Evolutionary conservation across 1,140 invertebrate species (phyloP), one percentile per base, ranked within the genome.

Genomic region (Teleopsis dalmanni): DNA sequence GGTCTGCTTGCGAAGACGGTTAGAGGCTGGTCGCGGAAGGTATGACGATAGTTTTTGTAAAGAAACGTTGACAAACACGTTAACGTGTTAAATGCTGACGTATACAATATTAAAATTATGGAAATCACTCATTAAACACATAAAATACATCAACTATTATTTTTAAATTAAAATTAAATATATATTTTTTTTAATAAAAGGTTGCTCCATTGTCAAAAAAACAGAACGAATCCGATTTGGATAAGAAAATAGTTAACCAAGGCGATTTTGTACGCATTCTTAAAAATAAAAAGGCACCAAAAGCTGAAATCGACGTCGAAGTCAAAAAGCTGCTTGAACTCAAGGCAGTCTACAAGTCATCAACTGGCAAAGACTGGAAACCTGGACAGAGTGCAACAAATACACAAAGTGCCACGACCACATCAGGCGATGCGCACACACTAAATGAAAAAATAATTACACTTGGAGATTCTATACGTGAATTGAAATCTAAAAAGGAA

Each of bases 391-490:
- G 18, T 31, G 18, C 19, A n/a, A 31, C 49, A 29, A 27, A 57
- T 23, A 21, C 53, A 19, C 26, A 52, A 31, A 46, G 50, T 21
- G 22, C 57, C 21, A n/a, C 36, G 33, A n/a, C 52, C 7, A 5
- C 52, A 26, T 11, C 44, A 31, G 51, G 51, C 18, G 56, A 47
- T 44, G 49, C 58, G 49, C 22, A 59, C 22, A 34, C 48, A 11
- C 27, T 50, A 21, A 54, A 62, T 26, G 50, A 26, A 14, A 69
- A 75, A 70, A 76, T 84, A 35, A 58, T 64, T n/a, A 65, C 71
- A 22, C 82, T 89, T 63, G 87, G 87, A 1, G 81, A 88, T 44
- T 75, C 80, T 52, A 79, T 91, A 0, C 71, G 88, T 49, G 76
- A 85, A 40, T 65, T 87, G 3, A 88, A 89, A 71, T 48, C 75